These are phyloP conservation scores for Pogonus chalceus DNA, from an alignment of 1,140 invertebrate genomes.

Conservation along the genomic window DNA sequence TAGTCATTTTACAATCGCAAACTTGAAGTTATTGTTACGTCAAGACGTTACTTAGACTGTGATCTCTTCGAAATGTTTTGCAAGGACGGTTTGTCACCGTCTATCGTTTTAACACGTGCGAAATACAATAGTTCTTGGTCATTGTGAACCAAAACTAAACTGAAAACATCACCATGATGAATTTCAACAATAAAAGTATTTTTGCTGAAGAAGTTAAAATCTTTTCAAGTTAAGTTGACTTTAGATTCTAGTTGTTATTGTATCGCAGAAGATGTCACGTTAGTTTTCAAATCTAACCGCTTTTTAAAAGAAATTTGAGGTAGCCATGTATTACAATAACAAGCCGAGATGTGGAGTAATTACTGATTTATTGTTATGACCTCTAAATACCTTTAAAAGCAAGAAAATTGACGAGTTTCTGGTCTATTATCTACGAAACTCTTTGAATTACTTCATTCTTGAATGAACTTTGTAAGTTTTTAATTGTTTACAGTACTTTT, in stretches of 20 bases:
- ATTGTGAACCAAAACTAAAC: not conserved
- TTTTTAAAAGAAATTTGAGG: constrained; percentile 4
- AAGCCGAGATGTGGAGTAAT: not conserved
- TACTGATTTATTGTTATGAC: constrained; percentile 7
- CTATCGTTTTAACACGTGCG: not conserved
- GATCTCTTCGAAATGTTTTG: too few species aligned
- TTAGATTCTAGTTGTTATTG: not conserved
- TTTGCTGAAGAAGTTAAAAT: constrained; percentile 3
- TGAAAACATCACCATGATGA: not conserved
- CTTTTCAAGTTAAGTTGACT: constrained; percentile 4
- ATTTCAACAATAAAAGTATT: constrained; percentile 2
- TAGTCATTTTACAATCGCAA: constrained; percentile 1
- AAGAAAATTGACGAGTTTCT: not conserved
- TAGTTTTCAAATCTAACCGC: constrained; percentile 1
- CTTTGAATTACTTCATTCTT: not conserved
- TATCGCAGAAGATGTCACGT: not conserved
- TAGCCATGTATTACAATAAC: not conserved
- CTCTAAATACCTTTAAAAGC: too few species aligned
- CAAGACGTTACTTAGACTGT: too few species aligned
- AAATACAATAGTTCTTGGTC: not conserved
- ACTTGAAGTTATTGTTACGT: too few species aligned
- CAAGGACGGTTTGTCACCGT: not conserved
- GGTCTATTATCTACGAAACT: constrained; percentile 1
- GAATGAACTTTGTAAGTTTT: not conserved
- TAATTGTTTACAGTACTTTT: not conserved